phyloP scores from a whole-genome alignment of 1,140 invertebrate genomes.

The Zophobas atratus region DNA sequence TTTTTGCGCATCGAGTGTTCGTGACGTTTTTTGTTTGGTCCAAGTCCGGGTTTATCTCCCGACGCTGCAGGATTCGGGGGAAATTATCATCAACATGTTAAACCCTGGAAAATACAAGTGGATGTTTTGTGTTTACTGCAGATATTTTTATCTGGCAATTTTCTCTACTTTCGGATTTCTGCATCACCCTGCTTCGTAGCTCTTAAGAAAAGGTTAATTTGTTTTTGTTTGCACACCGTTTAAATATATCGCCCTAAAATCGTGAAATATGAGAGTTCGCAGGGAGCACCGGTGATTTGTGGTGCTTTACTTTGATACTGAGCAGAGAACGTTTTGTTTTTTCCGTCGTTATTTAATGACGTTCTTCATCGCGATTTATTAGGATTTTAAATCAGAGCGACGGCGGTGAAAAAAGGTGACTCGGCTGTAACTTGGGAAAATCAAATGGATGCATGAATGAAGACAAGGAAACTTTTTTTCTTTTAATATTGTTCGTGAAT shows the following conservation, averaged over 20 bases:
- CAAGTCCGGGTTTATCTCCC: constrained; percentile 26
- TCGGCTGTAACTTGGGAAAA: not conserved
- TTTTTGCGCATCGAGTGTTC: not conserved
- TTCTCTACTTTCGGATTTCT: constrained; percentile 17
- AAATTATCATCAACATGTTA: constrained; percentile 48
- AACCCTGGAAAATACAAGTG: constrained; percentile 42
- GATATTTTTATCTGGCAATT: constrained; percentile 43
- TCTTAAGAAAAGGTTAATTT: constrained; percentile 18
- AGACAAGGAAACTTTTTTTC: too few species aligned
- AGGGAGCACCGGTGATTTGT: constrained; percentile 11
- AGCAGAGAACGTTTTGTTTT: not conserved
- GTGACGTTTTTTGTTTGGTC: constrained; percentile 26
- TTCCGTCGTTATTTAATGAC: not conserved
- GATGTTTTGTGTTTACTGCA: constrained; percentile 43
- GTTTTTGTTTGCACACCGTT: constrained; percentile 23
- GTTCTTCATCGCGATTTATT: not conserved
- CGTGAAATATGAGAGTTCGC: constrained; percentile 24
- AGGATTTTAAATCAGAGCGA: not conserved
- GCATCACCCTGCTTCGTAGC: not conserved
- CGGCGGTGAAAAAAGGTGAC: not conserved
- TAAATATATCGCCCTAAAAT: constrained; percentile 30
- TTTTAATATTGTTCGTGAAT: too few species aligned
- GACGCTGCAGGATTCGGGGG: constrained; percentile 25
- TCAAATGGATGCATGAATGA: not conserved
- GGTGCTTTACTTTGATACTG: not conserved